Evolutionary conservation across 2,888 invertebrate genomes (phyloP).

Genomic region (Eupithecia inturbata): DNA sequence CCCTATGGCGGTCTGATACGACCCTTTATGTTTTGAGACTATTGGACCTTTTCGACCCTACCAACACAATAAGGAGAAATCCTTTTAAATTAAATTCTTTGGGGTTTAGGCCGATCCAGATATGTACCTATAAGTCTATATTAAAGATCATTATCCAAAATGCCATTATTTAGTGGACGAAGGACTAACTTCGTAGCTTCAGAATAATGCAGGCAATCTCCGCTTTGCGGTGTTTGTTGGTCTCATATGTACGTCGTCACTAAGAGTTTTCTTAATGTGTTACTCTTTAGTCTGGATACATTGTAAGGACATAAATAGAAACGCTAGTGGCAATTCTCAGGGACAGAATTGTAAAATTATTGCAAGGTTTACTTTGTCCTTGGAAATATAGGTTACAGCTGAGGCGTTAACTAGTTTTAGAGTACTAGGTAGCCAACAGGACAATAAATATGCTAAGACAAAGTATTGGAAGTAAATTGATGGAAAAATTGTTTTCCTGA

Average conservation of each 20-base stretch:
- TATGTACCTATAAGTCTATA: conserved; percentile 14
- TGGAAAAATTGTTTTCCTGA: too few relatives aligned
- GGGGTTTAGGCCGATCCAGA: conserved; percentile 6
- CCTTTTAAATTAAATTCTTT: conserved; percentile 10
- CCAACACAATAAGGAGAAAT: conserved; percentile 3
- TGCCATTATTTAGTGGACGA: conserved; percentile 9
- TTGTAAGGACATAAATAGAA: not conserved
- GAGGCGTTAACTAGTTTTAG: too few relatives aligned
- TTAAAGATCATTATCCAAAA: conserved; percentile 10
- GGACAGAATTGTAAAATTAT: not conserved
- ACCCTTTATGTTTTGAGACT: not conserved
- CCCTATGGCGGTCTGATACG: not conserved
- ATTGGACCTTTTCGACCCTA: not conserved
- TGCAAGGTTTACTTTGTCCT: not conserved
- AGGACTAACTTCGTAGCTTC: not conserved
- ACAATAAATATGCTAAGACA: too few relatives aligned
- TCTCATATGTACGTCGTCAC: not conserved
- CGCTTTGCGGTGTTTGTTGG: not conserved
- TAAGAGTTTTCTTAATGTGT: not conserved
- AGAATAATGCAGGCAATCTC: not conserved
- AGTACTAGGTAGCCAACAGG: too few relatives aligned
- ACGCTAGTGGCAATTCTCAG: not conserved
- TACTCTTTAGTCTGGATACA: not conserved
- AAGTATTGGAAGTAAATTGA: too few relatives aligned
- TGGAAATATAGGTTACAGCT: not conserved